phyloP scores from a whole-genome alignment of 35 echinoderm and acorn worm genomes.

The Strongylocentrotus purpuratus region DNA sequence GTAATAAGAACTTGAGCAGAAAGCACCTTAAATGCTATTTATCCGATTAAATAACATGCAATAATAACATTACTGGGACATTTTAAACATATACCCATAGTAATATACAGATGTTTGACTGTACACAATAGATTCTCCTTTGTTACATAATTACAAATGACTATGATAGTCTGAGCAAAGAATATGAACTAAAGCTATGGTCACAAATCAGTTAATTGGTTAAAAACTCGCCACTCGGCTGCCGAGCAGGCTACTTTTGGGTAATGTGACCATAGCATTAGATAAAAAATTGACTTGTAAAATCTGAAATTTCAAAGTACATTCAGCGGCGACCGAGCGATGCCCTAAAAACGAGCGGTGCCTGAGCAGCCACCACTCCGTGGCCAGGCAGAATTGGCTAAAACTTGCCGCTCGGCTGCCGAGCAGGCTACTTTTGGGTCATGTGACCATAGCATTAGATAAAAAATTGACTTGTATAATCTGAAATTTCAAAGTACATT shows the following conservation, averaged over 20 bases:
- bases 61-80: background rate
- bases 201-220: too few relatives aligned
- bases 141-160: background rate
- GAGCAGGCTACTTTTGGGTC: too few relatives aligned
- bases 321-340: too few relatives aligned
- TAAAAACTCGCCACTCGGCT: too few relatives aligned
- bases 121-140: background rate
- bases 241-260: too few relatives aligned
- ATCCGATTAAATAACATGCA: constrained; percentile 18
- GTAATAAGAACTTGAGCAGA: background rate
- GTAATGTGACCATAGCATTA: too few relatives aligned
- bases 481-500: background rate
- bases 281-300: background rate
- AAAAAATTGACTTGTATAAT: background rate
- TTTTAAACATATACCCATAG: background rate
- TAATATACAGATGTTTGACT: background rate
- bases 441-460: too few relatives aligned
- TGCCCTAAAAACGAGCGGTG: too few relatives aligned
- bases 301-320: background rate
- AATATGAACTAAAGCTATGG: background rate
- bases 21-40: background rate
- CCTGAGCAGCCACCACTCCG: too few relatives aligned
- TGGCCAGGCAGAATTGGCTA: too few relatives aligned
- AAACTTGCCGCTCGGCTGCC: too few relatives aligned
- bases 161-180: background rate